Base-by-base conservation (phyloP, 2,888 invertebrate genomes). In the Cataglyphis rosenhaueri region DNA sequence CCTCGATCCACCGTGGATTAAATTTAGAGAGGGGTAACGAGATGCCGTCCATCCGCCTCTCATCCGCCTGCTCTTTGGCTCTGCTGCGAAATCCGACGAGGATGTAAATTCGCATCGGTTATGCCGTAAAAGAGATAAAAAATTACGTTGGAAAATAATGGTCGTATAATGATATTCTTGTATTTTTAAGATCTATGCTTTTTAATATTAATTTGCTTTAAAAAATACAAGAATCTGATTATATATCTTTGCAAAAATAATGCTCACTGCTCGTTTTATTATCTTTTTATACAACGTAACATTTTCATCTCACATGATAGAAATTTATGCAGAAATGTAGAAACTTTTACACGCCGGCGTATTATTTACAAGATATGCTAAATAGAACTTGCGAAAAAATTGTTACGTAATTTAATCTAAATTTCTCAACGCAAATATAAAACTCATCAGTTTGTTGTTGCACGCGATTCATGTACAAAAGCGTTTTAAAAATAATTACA, bases 51-150 rank as follows among this genome's bases (percentile, higher is more conserved):
- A 62, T 64, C 68, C 68, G 78, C 73, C 52, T 68, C 52, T 70
- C 75, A 52, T 85, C 55, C 55, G 66, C 29, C 32, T 59, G 64
- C 79, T 75, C 76, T 84, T 82, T 65, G 76, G 52, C 71, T 83
- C 62, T 61, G 62, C 79, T 41, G 44, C 65, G 82, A 85, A 83
- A 83, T 62, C 68, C 87, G 44, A 64, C 62, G 81, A 79, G 70
- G 82, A 87, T 87, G 87, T 87, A 86, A 88, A 89, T 86, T 81
- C 89, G 75, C 81, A 81, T 87, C 84, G 81, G 82, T 84, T 81
- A 84, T 85, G 76, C 84, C 29, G 21, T 68, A 32, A 78, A 75
- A 57, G 29, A 38, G 32, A 15, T 68, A 52, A 62, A 70, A 38
- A 57, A 35, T 68, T 35, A 21, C 5, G 44, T 15, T 35, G 59